Percentiles rank a stretch among this genome's conserved stretches.
Conservation (phyloP, 1,140 invertebrate species). For the Pseudomyrmex gracilis region DNA sequence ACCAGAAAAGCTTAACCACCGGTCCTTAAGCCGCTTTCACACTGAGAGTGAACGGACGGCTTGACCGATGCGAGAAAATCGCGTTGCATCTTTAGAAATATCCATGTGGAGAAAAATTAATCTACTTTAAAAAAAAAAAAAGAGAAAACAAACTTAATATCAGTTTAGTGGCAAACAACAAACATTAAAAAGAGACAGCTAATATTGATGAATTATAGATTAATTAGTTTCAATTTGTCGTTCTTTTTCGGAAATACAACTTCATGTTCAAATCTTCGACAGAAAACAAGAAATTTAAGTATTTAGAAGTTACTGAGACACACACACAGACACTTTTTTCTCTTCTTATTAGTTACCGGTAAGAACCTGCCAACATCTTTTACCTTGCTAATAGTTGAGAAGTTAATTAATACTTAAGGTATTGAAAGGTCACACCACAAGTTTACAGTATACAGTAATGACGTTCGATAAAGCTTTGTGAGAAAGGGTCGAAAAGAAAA, state of each 20-base stretch:
- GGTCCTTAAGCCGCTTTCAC: slow-evolving; percentile 64
- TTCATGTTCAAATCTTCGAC: too few relatives aligned
- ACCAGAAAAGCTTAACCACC: slow-evolving; percentile 77
- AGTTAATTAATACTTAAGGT: slow-evolving; percentile 58
- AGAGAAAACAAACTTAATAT: too few relatives aligned
- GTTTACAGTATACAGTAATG: slow-evolving; percentile 60
- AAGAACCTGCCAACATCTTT: neutral
- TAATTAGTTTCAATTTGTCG: too few relatives aligned
- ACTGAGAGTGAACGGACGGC: slow-evolving; percentile 30
- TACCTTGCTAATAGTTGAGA: slow-evolving; percentile 14
- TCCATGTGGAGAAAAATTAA: neutral
- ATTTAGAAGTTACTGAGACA: too few relatives aligned
- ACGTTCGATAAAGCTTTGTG: slow-evolving; percentile 59
- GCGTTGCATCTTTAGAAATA: neutral
- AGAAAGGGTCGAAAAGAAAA: slow-evolving; percentile 63
- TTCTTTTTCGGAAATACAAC: too few relatives aligned
- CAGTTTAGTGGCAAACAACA: too few relatives aligned
- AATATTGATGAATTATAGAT: too few relatives aligned
- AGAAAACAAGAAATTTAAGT: too few relatives aligned
- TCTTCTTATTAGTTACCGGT: neutral
- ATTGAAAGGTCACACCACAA: slow-evolving; percentile 40
- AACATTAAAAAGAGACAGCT: too few relatives aligned
- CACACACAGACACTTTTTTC: too few relatives aligned
- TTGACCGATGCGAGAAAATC: slow-evolving; percentile 28
- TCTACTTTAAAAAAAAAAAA: too few relatives aligned